phyloP scores from a whole-genome alignment of 2,797 vertebrate genomes.

The Eremophila alpestris region DNA sequence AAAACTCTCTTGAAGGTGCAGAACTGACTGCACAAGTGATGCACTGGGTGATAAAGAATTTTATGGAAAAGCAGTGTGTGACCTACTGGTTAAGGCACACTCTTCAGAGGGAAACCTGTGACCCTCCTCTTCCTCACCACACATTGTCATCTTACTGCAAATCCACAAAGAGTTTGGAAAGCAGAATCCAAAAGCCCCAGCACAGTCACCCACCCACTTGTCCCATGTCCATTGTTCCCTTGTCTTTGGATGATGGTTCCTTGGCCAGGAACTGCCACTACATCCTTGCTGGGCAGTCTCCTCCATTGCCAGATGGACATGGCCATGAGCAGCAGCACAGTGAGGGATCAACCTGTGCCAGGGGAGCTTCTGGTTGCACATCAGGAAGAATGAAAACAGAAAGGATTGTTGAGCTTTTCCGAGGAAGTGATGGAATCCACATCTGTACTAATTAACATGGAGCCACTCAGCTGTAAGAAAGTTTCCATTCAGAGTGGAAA shows the following conservation, averaged over 20 bases:
- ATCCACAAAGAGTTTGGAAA: background rate
- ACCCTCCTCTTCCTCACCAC: background rate
- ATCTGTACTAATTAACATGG: background rate
- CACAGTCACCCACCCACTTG: background rate
- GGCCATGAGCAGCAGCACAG: background rate
- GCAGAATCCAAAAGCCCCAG: background rate
- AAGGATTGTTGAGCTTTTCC: background rate
- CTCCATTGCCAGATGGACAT: background rate
- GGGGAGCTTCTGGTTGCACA: background rate
- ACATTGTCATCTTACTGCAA: background rate
- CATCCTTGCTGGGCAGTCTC: background rate
- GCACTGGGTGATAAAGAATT: background rate
- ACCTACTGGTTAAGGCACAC: background rate
- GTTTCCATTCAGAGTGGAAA: background rate
- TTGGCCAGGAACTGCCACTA: background rate
- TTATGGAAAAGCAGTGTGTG: background rate
- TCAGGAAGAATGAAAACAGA: background rate
- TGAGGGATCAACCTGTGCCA: background rate
- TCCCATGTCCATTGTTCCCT: accelerated
- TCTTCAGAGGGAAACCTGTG: background rate
- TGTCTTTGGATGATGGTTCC: accelerated
- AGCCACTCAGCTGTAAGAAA: background rate
- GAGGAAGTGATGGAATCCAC: background rate
- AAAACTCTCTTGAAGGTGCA: background rate
- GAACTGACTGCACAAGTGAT: background rate